These are phyloP conservation scores for Melanaphis sacchari DNA, from an alignment of 1,140 invertebrate species.

Conservation along the genomic window DNA sequence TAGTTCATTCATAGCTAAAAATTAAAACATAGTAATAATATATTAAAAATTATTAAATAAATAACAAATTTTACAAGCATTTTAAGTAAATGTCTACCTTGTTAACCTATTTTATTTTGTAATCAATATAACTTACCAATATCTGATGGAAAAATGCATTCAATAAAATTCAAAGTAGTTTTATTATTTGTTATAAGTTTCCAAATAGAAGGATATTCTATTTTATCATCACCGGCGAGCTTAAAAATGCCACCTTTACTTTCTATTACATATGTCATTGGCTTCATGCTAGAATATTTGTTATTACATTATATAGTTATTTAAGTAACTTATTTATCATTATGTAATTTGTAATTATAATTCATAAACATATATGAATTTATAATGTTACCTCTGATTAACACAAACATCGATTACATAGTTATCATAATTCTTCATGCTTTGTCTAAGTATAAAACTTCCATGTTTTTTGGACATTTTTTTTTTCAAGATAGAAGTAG, in stretches of 20 bases:
- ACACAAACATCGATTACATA: constrained; percentile 83
- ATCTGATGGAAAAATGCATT: constrained; percentile 84
- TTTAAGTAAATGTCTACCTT: not conserved
- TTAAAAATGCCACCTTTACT: constrained; percentile 27
- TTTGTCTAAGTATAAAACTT: constrained; percentile 81
- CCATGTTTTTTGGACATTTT: constrained; percentile 77
- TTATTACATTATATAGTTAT: not conserved
- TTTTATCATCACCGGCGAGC: constrained; percentile 63
- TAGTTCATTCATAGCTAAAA: constrained; percentile 55
- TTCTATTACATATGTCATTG: constrained; percentile 71
- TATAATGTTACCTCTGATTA: constrained; percentile 68
- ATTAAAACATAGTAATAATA: not conserved
- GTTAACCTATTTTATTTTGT: not conserved
- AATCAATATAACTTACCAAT: constrained; percentile 70
- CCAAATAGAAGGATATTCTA: constrained; percentile 69
- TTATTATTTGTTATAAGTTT: constrained; percentile 71
- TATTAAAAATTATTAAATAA: not conserved
- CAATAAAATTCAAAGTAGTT: constrained; percentile 71
- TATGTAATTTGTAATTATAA: not conserved
- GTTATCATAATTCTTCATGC: constrained; percentile 77
- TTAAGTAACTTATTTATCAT: not conserved
- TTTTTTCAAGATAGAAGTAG: constrained; percentile 80
- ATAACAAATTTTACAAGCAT: not conserved
- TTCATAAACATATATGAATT: constrained; percentile 19
- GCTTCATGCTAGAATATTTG: constrained; percentile 67